These are phyloP conservation scores for Antheraea pernyi DNA, from an alignment of 1,140 invertebrate species.

Conservation along the genomic window DNA sequence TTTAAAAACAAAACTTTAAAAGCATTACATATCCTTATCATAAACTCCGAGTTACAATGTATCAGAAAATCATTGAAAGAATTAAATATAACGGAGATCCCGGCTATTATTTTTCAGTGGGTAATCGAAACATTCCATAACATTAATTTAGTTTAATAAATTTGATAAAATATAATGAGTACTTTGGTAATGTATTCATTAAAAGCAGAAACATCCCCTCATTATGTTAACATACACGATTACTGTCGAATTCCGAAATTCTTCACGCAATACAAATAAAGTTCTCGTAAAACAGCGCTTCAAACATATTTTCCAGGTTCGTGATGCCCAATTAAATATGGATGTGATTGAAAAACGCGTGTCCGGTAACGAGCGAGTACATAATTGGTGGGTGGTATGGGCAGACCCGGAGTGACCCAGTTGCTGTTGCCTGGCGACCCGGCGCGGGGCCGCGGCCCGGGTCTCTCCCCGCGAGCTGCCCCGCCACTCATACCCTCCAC, in stretches of 20 bases:
- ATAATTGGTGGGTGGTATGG: slow-evolving; percentile 71
- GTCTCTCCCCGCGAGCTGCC: slow-evolving; percentile 26
- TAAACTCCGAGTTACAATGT: too few relatives aligned
- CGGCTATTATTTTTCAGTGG: too few relatives aligned
- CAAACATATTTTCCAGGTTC: slow-evolving; percentile 70
- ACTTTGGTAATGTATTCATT: background rate
- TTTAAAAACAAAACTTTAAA: too few relatives aligned
- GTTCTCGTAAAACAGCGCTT: slow-evolving; percentile 62
- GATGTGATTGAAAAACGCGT: slow-evolving; percentile 79
- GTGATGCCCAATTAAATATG: slow-evolving; percentile 78
- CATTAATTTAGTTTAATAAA: background rate
- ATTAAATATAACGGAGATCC: too few relatives aligned
- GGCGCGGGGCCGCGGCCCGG: slow-evolving; percentile 39
- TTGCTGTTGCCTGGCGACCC: slow-evolving; percentile 73
- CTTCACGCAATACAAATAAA: slow-evolving; percentile 58
- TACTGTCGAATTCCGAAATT: background rate
- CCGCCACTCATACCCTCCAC: slow-evolving; percentile 45
- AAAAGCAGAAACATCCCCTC: background rate
- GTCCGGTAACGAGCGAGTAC: slow-evolving; percentile 78
- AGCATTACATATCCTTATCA: too few relatives aligned
- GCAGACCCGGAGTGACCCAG: slow-evolving; percentile 71
- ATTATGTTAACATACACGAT: background rate
- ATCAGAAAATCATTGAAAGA: too few relatives aligned
- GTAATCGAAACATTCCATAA: background rate
- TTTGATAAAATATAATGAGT: background rate